These are phyloP conservation scores for Pterostichus madidus DNA, from an alignment of 2,888 invertebrate genomes.

Conservation along the genomic window DNA sequence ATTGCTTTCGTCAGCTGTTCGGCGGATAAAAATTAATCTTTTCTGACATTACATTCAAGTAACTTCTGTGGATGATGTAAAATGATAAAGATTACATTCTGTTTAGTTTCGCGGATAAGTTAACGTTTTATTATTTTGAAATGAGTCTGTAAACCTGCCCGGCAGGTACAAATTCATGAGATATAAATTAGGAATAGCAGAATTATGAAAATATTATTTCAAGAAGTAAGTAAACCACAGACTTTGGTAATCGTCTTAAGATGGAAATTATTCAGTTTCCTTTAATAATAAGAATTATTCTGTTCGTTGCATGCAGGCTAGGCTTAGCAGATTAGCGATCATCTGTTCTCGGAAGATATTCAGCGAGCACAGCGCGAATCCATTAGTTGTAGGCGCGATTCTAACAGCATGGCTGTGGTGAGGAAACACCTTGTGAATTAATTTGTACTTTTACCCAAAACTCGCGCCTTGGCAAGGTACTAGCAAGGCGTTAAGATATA, in stretches of 20 bases:
- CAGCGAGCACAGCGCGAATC: constrained; percentile 5
- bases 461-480: not conserved
- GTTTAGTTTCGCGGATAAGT: too few species aligned
- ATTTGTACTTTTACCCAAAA: constrained; percentile 48
- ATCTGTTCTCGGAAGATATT: constrained; percentile 50
- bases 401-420: not conserved
- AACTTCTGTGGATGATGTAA: too few species aligned
- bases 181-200: constrained; percentile 21
- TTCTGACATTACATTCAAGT: too few species aligned
- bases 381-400: constrained; percentile 11
- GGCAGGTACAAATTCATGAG: constrained; percentile 11
- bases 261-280: constrained; percentile 54
- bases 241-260: constrained; percentile 37
- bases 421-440: constrained; percentile 47
- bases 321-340: constrained; percentile 61
- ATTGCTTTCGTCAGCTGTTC: too few species aligned
- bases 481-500: not conserved
- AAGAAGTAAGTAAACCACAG: constrained; percentile 30
- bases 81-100: too few species aligned
- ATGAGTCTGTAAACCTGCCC: not conserved
- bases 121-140: too few species aligned
- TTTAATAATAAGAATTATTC: constrained; percentile 55
- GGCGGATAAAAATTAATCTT: too few species aligned
- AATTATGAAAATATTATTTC: constrained; percentile 49
- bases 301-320: constrained; percentile 42